Evolutionary conservation across 2,888 invertebrate species (phyloP).

Genomic region (Acleris literana): DNA sequence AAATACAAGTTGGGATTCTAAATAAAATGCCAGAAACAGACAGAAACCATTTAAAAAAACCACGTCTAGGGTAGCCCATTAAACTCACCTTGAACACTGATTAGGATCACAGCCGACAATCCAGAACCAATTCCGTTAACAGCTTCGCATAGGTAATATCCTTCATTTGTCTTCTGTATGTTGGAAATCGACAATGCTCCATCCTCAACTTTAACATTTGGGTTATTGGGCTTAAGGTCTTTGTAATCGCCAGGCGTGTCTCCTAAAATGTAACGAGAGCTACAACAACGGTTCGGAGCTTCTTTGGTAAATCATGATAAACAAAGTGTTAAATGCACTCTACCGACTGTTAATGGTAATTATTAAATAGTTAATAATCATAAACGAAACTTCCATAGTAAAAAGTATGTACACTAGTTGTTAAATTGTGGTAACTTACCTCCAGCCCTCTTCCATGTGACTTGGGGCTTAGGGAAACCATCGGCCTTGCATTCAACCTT

Average conservation of each 20-base stretch:
- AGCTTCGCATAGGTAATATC: constrained; percentile 97
- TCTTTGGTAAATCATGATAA: no score
- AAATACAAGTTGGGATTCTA: no score
- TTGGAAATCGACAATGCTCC: constrained; percentile 95
- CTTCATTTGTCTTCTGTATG: constrained; percentile 96
- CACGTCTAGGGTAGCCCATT: background rate
- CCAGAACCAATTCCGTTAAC: constrained; percentile 98
- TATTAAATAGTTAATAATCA: no score
- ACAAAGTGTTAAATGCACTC: no score
- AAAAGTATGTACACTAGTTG: no score
- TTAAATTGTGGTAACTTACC: constrained; percentile 80
- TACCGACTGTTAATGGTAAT: no score
- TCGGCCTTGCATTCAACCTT: constrained; percentile 98
- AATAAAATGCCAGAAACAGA: no score
- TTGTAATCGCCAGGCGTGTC: constrained; percentile 96
- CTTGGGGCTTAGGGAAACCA: constrained; percentile 96
- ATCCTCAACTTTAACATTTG: constrained; percentile 96
- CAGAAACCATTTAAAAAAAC: no score
- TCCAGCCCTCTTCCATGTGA: constrained; percentile 97
- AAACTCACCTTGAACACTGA: constrained; percentile 93
- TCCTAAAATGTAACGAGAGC: constrained; percentile 78
- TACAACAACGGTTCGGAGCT: background rate
- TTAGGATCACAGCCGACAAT: constrained; percentile 95
- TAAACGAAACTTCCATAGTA: no score
- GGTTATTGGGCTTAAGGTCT: constrained; percentile 94